Evolutionary conservation across 2,113 vertebrate species (phyloP), one percentile per base, ranked within the genome.

Genomic region (Indicator maculatus): DNA sequence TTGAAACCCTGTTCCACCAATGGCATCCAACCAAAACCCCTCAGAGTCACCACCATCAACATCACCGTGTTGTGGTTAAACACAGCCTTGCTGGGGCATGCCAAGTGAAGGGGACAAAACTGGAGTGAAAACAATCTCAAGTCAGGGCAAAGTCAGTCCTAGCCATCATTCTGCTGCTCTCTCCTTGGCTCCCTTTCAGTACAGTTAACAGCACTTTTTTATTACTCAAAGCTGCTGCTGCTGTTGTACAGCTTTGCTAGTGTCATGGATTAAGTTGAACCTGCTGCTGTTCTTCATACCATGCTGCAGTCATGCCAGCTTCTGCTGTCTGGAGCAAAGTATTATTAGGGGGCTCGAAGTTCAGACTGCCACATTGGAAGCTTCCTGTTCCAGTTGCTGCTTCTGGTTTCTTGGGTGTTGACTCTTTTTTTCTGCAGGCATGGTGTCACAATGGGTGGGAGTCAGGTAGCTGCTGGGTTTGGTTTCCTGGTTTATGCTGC

Each of bases 1-100:
- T 66, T 73, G 70, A 88, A 86, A 52, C 16, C 60, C 58, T 0
- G 0, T 71, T 83, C 53, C 30, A 41, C 58, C 33, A 33, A 3
- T 2, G 1, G 16, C 2, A 3, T 74, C 36, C 58, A 28, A 8
- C 21, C 15, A 39, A 71, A 74, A 56, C 27, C 3, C 0, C 1
- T 39, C 2, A 2, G 47, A 82, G n/a, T 19, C 41, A 6, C 70
- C 55, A 44, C 39, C 12, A 1, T 39, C 15, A 13, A 39, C 4
- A 0, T 41, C 55, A 50, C 44, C 7, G 13, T 6, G 2, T 27
- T 12, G 1, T 23, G 61, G 21, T 58, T 55, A 64, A 61, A 44
- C 7, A 4, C 71, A 67, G 65, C 61, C 38, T 55, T 76, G 28
- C 60, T 86, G 69, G 71, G 52, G 7, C 5, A 1, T 33, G n/a